Conservation (phyloP, 2,888 invertebrate genomes). For the Lepidocyrtoides sp. region DNA sequence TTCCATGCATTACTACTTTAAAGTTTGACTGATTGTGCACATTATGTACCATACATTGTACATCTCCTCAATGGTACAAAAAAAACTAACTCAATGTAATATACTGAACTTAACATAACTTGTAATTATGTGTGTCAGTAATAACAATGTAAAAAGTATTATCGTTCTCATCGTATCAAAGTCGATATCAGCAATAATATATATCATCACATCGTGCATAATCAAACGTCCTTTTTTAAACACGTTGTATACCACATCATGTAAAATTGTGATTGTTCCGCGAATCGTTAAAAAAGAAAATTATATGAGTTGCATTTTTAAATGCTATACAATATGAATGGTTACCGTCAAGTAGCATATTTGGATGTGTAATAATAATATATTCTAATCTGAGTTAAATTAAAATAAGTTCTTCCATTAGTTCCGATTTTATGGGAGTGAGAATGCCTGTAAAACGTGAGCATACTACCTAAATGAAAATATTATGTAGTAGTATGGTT, state of each 20-base stretch:
- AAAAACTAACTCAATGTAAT: no score
- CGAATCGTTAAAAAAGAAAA: slow-evolving; percentile 30
- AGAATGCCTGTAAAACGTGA: no score
- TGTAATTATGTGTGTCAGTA: neutral
- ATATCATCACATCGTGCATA: neutral
- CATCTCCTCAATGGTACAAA: no score
- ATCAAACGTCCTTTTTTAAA: neutral
- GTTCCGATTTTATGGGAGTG: neutral
- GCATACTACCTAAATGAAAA: no score
- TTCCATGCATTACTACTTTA: no score
- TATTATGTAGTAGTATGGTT: neutral
- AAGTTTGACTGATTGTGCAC: no score
- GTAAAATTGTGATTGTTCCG: neutral
- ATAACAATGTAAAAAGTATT: slow-evolving; percentile 5
- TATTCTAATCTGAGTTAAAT: neutral
- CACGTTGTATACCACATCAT: neutral
- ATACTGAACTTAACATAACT: neutral
- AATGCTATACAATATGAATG: neutral
- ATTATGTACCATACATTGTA: no score
- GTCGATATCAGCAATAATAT: neutral
- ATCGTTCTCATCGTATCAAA: slow-evolving; percentile 4
- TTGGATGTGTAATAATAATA: no score
- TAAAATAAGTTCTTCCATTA: slow-evolving; percentile 18
- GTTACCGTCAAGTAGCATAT: no score
- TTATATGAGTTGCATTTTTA: slow-evolving; percentile 2